A percentile compares a stretch with the other conserved stretches of the same genome.
phyloP scores from a whole-genome alignment of 1,140 invertebrate genomes.

The Colletes gigas region DNA sequence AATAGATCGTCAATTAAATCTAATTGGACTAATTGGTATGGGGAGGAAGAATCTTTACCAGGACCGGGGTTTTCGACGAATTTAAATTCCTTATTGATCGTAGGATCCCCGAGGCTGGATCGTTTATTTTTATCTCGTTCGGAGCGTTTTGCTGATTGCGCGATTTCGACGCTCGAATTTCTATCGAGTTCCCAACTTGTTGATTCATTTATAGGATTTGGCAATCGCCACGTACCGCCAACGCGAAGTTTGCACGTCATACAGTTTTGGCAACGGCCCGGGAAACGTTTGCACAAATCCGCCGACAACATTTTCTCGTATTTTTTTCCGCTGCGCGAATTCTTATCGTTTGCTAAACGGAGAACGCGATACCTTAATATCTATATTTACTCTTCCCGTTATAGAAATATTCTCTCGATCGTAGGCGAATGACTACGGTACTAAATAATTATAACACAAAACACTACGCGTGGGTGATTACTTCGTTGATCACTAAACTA shows the following conservation, averaged over 20 bases:
- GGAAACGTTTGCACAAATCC: background rate
- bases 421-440: too few species aligned
- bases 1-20: background rate
- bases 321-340: background rate
- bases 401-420: too few species aligned
- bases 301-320: conserved; percentile 12
- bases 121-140: conserved; percentile 45
- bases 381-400: too few species aligned
- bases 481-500: too few species aligned
- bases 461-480: too few species aligned
- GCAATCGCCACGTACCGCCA: conserved; percentile 24
- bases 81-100: conserved; percentile 36
- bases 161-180: conserved; percentile 45
- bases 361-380: too few species aligned
- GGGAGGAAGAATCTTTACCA: too few species aligned
- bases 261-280: conserved; percentile 20
- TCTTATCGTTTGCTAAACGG: background rate
- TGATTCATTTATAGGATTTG: conserved; percentile 52
- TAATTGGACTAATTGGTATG: background rate
- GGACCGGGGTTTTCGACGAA: background rate
- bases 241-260: conserved; percentile 40
- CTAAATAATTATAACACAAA: too few species aligned
- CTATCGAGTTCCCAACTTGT: conserved; percentile 48
- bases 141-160: conserved; percentile 42
- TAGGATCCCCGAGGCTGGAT: background rate